Base-by-base conservation (phyloP, 2,888 invertebrate species). In the Acanthococcus lagerstroemiae region DNA sequence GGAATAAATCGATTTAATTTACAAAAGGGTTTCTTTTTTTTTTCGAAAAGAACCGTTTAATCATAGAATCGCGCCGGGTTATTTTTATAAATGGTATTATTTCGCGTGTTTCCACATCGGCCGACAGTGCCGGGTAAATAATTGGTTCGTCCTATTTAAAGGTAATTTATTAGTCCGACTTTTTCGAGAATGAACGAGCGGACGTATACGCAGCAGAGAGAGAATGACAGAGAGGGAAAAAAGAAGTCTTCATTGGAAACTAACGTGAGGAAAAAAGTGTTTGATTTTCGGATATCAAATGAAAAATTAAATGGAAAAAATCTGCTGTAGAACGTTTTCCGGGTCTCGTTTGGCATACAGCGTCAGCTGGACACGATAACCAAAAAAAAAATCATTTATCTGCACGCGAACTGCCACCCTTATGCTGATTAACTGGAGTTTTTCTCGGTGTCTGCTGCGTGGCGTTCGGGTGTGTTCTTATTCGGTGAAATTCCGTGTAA, bases 321-420 rank as follows among this genome's bases (percentile, higher is more conserved):
- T 50, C 24, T 27, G 26, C 30, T 48, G 52, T 26, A 21, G 37
- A 54, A 54, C 37, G 63, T 63, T 63, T 63, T 63, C 63, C 63
- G 63, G 63, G 50, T 61, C 48, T 61, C 21, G 61, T 61, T 61
- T 61, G 25, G 12, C 52, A 15, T 6, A 6, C 15, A 50, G 26
- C 61, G 52, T 63, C 63, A 54, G 63, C 63, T 63, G 63, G 63
- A 63, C 54, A 63, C 54, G 63, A 63, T 63, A 63, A 61, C 61
- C 48, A 48, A 22, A 61, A 52, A 60, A 58, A 37, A 63, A 63
- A 63, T 63, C 63, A 63, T 63, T 63, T 63, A 63, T 54, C 54
- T 63, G 63, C 63, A 63, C 63, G 63, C 63, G 37, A 60, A 45
- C 60, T 55, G 55, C 26, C 26, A 55, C 24, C 25, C 7, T 55